Evolutionary conservation across 2,888 invertebrate genomes (phyloP).

Genomic region (Heliconius cydno): DNA sequence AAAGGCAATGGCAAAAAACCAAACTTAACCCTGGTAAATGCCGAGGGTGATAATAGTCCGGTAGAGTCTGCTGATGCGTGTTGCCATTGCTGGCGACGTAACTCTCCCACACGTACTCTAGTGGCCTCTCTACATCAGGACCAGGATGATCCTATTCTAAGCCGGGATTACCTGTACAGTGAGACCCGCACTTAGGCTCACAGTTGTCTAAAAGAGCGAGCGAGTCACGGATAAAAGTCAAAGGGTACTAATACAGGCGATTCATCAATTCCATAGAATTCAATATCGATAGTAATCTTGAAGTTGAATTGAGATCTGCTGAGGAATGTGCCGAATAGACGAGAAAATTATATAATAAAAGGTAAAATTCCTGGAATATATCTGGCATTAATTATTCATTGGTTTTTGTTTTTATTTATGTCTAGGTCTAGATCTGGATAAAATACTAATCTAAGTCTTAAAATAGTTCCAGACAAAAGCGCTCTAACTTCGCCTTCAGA

Average conservation of each 20-base stretch:
- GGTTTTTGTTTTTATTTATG: neutral
- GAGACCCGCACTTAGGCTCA: no score
- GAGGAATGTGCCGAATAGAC: neutral
- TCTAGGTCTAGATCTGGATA: neutral
- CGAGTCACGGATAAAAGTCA: neutral
- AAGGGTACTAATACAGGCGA: neutral
- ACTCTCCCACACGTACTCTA: no score
- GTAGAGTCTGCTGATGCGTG: no score
- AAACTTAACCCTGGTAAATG: no score
- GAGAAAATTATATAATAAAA: neutral
- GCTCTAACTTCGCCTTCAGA: neutral
- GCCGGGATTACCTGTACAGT: no score
- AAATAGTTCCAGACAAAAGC: slow-evolving; percentile 14
- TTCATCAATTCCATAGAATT: neutral
- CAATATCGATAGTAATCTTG: neutral
- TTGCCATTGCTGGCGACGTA: no score
- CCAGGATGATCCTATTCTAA: no score
- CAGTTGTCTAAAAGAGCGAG: no score
- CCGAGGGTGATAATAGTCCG: no score
- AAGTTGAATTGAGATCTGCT: neutral
- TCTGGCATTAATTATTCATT: neutral
- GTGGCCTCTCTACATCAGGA: no score
- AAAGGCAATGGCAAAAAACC: no score
- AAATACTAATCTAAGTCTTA: neutral
- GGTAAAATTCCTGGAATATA: neutral